Conservation (phyloP, 2,888 invertebrate genomes). For the Mesorhabditis sp. region DNA sequence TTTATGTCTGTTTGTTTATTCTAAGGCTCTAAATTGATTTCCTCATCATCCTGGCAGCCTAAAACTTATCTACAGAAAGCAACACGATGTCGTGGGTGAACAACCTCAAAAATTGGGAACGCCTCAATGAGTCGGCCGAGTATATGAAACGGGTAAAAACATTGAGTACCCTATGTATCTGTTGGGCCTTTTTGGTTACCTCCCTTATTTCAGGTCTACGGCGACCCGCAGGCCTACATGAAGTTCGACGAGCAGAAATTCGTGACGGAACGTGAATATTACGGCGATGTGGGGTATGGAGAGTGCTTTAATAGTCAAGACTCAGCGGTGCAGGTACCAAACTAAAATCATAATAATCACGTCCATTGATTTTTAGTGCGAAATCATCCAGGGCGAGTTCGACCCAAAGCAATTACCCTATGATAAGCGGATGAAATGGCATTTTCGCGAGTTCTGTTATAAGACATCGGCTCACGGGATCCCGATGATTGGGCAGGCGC, state of each 20-base stretch:
- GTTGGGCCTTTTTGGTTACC: neutral
- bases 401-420: slow-evolving; percentile 49
- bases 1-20: too few relatives aligned
- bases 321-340: slow-evolving; percentile 38
- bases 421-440: slow-evolving; percentile 46
- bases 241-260: slow-evolving; percentile 41
- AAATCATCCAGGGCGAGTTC: slow-evolving; percentile 48
- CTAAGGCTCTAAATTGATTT: too few relatives aligned
- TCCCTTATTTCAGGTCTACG: slow-evolving; percentile 33
- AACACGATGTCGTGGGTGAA: slow-evolving; percentile 45
- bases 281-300: slow-evolving; percentile 47
- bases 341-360: neutral
- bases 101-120: slow-evolving; percentile 48
- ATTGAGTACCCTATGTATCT: neutral
- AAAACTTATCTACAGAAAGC: too few relatives aligned
- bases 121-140: slow-evolving; percentile 39
- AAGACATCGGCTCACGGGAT: slow-evolving; percentile 55
- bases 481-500: slow-evolving; percentile 55
- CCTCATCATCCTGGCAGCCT: too few relatives aligned
- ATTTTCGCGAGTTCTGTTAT: slow-evolving; percentile 53
- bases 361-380: slow-evolving; percentile 33
- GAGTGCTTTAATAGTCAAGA: slow-evolving; percentile 46
- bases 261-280: slow-evolving; percentile 51
- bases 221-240: slow-evolving; percentile 46
- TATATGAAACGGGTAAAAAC: slow-evolving; percentile 41